These are phyloP conservation scores for Eupithecia pulchellata DNA, from an alignment of 2,888 invertebrate genomes.

Conservation along the genomic window DNA sequence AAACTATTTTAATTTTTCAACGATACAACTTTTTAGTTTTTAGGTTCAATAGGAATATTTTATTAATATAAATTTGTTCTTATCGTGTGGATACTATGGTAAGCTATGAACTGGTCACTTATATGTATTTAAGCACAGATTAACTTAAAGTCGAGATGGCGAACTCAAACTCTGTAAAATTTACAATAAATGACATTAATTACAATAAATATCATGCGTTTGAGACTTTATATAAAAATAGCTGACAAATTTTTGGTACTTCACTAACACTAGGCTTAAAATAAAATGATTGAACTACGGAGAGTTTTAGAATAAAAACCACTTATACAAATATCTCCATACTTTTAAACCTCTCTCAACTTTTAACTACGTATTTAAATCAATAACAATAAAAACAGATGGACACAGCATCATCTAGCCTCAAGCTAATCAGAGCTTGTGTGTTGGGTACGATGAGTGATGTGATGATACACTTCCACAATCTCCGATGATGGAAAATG, in stretches of 20 bases:
- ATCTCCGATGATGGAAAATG: not conserved
- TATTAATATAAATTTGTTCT: too few relatives aligned
- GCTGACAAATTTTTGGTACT: conserved; percentile 73
- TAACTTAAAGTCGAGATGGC: conserved; percentile 6
- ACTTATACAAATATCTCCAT: not conserved
- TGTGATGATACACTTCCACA: too few relatives aligned
- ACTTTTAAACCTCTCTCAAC: not conserved
- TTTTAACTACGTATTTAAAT: not conserved
- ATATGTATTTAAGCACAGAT: not conserved
- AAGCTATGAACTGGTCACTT: too few relatives aligned
- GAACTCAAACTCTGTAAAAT: conserved; percentile 48
- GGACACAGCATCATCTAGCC: too few relatives aligned
- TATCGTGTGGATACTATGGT: too few relatives aligned
- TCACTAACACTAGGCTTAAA: conserved; percentile 56
- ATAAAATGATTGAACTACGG: conserved; percentile 55
- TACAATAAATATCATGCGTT: conserved; percentile 55
- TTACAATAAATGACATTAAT: conserved; percentile 39
- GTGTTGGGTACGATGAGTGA: too few relatives aligned
- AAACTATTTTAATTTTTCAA: too few relatives aligned
- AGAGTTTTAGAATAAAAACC: conserved; percentile 46
- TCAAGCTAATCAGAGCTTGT: too few relatives aligned
- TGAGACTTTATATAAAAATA: conserved; percentile 71
- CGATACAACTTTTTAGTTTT: too few relatives aligned
- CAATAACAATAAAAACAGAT: too few relatives aligned
- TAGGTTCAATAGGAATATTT: too few relatives aligned